Evolutionary conservation across 2,888 invertebrate species (phyloP).

Genomic region (Nowickia ferox): DNA sequence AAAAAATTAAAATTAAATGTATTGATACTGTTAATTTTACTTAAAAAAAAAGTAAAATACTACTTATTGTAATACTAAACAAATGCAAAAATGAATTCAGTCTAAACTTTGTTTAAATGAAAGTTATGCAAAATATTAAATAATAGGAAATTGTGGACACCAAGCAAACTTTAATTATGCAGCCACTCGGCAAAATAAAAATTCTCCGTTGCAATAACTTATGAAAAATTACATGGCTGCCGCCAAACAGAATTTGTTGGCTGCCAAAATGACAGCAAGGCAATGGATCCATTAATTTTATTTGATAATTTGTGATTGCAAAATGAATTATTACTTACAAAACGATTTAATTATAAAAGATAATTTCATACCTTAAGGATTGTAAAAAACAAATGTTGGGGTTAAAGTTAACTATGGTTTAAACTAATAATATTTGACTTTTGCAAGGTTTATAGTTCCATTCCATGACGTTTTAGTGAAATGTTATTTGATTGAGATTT

Average conservation of each 20-base stretch:
- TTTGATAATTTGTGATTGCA: too few species aligned
- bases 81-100: constrained; percentile 52
- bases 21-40: background rate
- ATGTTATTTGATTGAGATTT: constrained; percentile 2
- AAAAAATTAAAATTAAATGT: constrained; percentile 19
- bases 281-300: too few species aligned
- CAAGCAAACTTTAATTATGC: too few species aligned
- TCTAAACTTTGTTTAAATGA: constrained; percentile 54
- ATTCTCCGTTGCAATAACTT: too few species aligned
- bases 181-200: too few species aligned
- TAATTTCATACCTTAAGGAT: background rate
- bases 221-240: too few species aligned
- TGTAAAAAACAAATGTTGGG: background rate
- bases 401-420: constrained; percentile 36
- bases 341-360: background rate
- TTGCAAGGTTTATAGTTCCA: constrained; percentile 68
- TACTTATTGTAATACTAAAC: constrained; percentile 10
- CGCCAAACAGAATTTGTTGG: too few species aligned
- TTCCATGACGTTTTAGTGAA: constrained; percentile 32
- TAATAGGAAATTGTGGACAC: background rate
- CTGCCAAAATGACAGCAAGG: too few species aligned
- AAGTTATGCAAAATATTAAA: constrained; percentile 18
- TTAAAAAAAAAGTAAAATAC: constrained; percentile 19
- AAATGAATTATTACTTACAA: too few species aligned
- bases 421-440: constrained; percentile 48